These are phyloP conservation scores for Drosophila prostipennis DNA, from an alignment of 2,888 invertebrate genomes.

Conservation along the genomic window DNA sequence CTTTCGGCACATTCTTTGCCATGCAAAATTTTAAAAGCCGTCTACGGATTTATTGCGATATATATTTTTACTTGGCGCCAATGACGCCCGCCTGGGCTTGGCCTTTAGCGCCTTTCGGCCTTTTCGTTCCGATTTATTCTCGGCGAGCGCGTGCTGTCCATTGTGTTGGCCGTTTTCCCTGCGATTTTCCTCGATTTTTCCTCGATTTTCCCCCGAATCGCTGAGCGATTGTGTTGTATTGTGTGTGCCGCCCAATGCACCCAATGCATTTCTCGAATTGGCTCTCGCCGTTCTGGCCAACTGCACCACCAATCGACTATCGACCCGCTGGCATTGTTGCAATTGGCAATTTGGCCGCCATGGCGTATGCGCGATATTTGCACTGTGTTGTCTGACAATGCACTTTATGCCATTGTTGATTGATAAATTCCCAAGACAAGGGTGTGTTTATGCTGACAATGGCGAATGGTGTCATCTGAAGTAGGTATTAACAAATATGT, in stretches of 20 bases:
- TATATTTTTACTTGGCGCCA: constrained; percentile 55
- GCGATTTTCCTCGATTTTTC: constrained; percentile 25
- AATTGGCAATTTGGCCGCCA: constrained; percentile 30
- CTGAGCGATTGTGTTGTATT: constrained; percentile 26
- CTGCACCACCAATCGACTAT: constrained; percentile 29
- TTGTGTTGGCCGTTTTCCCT: constrained; percentile 30
- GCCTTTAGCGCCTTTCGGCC: constrained; percentile 30
- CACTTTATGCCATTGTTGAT: constrained; percentile 21
- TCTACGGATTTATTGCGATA: constrained; percentile 57
- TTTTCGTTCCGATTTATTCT: constrained; percentile 37
- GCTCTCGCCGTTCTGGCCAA: constrained; percentile 33
- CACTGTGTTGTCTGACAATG: constrained; percentile 17
- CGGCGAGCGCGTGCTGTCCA: constrained; percentile 38
- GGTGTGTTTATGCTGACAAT: constrained; percentile 13
- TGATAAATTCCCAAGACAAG: constrained; percentile 25
- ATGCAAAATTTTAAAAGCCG: constrained; percentile 55
- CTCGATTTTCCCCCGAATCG: constrained; percentile 13
- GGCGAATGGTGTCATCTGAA: constrained; percentile 9
- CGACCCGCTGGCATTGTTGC: constrained; percentile 39
- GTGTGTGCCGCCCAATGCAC: background rate
- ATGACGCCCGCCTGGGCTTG: constrained; percentile 28
- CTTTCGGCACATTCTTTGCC: constrained; percentile 44
- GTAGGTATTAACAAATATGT: background rate
- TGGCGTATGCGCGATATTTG: constrained; percentile 41
- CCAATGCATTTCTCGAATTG: constrained; percentile 11